Percentiles rank a stretch among this genome's conserved stretches.
Conservation (phyloP, 2,113 vertebrate genomes). For the Cyanoramphus novaezelandiae region DNA sequence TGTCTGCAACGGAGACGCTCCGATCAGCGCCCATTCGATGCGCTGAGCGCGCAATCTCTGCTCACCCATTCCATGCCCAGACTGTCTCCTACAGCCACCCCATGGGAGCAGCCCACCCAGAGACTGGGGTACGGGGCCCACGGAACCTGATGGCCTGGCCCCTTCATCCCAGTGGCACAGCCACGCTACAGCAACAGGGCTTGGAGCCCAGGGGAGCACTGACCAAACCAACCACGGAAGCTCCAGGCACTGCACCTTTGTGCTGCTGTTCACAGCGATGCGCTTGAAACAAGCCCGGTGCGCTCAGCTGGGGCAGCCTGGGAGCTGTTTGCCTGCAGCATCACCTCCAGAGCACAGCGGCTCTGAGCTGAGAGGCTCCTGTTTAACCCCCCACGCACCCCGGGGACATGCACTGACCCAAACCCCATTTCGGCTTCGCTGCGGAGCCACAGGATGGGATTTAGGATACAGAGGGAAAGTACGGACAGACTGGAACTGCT, state of each 20-base stretch:
- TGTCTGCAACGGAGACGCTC: background rate
- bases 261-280: background rate
- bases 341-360: background rate
- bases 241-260: background rate
- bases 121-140: background rate
- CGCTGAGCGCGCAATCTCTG: background rate
- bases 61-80: background rate
- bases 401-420: background rate
- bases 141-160: background rate
- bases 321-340: background rate
- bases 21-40: accelerated
- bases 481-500: background rate
- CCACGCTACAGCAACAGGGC: background rate
- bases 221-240: background rate
- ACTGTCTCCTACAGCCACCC: background rate
- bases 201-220: no score
- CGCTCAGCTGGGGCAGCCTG: accelerated
- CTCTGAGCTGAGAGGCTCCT: background rate
- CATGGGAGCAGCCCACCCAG: background rate
- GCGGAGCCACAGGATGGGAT: background rate
- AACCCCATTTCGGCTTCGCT: background rate
- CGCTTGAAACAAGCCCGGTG: accelerated
- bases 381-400: accelerated
- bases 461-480: background rate
- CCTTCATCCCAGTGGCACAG: background rate